phyloP scores from a whole-genome alignment of 2,888 invertebrate species.

The Octonoba sinensis region DNA sequence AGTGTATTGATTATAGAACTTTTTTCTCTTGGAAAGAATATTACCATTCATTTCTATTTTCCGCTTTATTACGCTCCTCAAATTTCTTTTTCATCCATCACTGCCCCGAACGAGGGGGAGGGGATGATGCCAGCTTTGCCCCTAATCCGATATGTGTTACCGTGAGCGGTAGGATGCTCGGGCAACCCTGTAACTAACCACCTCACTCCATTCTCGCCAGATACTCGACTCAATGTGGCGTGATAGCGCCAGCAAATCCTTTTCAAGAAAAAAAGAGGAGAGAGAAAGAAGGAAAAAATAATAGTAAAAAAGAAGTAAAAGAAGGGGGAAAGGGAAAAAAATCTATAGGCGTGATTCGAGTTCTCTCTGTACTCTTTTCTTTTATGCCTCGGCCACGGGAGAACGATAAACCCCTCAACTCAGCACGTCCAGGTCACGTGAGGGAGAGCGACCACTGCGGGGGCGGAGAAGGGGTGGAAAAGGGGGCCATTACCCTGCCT shows the following conservation, averaged over 20 bases:
- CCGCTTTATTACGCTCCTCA: no score
- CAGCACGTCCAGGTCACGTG: constrained; percentile 62
- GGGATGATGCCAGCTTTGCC: no score
- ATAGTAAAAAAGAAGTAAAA: constrained; percentile 14
- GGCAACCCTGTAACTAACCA: constrained; percentile 60
- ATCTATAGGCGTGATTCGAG: constrained; percentile 51
- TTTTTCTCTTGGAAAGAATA: no score
- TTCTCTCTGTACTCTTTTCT: constrained; percentile 46
- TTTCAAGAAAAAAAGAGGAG: constrained; percentile 24
- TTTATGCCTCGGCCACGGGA: constrained; percentile 53
- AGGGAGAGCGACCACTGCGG: constrained; percentile 23
- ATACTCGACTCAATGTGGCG: constrained; percentile 62
- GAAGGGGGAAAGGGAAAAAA: constrained; percentile 16
- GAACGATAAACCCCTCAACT: constrained; percentile 63
- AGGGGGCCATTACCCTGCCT: constrained; percentile 63
- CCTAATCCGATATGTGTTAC: not conserved
- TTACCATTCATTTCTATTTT: no score
- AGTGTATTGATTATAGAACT: no score
- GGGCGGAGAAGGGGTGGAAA: constrained; percentile 14
- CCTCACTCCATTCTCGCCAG: constrained; percentile 38
- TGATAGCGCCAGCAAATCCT: constrained; percentile 64
- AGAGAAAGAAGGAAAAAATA: not conserved
- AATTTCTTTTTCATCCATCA: no score
- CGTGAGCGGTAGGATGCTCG: constrained; percentile 7
- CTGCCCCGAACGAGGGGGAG: no score